Evolutionary conservation across 2,113 vertebrate species (phyloP), one percentile per base, ranked within the genome.

Genomic region (Hippocampus mohnikei): DNA sequence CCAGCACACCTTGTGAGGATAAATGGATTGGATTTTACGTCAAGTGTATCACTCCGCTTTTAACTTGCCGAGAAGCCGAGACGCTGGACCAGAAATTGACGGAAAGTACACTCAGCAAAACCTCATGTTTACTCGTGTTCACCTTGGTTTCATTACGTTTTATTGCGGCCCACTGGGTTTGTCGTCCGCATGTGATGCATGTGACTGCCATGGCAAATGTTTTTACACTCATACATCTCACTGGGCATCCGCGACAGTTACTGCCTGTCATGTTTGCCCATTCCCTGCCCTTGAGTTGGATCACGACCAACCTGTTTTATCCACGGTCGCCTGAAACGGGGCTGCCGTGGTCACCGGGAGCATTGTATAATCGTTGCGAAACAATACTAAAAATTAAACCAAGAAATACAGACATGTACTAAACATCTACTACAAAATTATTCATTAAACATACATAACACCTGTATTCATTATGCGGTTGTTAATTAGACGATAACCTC

Each of bases 401-500:
- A 37, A 44, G 60, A 73, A 66, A 21, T 72, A 66, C 1, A 48
- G 4, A 79, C 33, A 29, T 29, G 29, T 29, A 29, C 0, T 3
- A 29, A 29, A 29, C 29, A 33, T 33, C 29, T 33, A 33, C 29
- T 33, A 33, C 29, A 33, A 33, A 50, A 7, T 41, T 75, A 75
- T 50, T 74, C 76, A 76, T 81, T 72, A 80, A 76, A 75, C 81
- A 55, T 55, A 62, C 62, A 82, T 64, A 23, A 11, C 33, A 41
- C 20, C 15, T 44, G 3, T 81, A 78, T 84, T 85, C 83, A 83
- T 87, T 81, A 81, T 85, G 80, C 78, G 76, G 81, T 86, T 78
- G 86, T 89, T 88, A 87, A 88, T 88, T 85, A 88, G 79, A 65
- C 37, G 74, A 82, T 88, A 81, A 86, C 87, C 83, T 76, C 72